phyloP scores from a whole-genome alignment of 2,113 vertebrate species.

The Tylochromis polylepis region DNA sequence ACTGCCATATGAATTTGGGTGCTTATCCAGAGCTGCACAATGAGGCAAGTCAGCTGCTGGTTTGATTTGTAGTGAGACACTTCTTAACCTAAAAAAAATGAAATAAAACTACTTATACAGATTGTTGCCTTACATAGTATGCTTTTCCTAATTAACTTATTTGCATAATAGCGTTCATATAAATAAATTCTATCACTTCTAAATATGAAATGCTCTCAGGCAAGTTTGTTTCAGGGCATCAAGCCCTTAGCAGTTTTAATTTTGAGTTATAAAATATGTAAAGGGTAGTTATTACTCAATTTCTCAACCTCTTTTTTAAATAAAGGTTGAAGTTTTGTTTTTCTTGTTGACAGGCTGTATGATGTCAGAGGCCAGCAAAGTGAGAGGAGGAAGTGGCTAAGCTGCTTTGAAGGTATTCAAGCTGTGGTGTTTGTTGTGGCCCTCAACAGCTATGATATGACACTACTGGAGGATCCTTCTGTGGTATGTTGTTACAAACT shows the following conservation, averaged over 20 bases:
- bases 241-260: neutral
- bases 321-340: neutral
- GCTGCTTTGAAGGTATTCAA: constrained; percentile 69
- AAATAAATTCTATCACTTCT: neutral
- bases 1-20: neutral
- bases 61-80: neutral
- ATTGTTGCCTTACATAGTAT: neutral
- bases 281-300: neutral
- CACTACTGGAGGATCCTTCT: constrained; percentile 23
- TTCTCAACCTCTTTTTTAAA: too few relatives aligned
- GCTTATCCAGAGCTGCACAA: neutral
- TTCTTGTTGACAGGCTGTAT: constrained; percentile 57
- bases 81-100: neutral
- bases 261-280: neutral
- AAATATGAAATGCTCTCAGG: neutral
- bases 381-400: constrained; percentile 70
- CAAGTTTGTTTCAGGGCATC: neutral
- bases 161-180: neutral
- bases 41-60: neutral
- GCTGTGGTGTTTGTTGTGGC: constrained; percentile 69
- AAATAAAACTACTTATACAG: neutral
- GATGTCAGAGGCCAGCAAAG: constrained; percentile 71
- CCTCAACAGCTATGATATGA: constrained; percentile 69
- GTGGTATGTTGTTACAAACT: constrained; percentile 33
- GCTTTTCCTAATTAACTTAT: neutral